Conservation (phyloP, 2,797 vertebrate species). For the Ptychadena robeensis region DNA sequence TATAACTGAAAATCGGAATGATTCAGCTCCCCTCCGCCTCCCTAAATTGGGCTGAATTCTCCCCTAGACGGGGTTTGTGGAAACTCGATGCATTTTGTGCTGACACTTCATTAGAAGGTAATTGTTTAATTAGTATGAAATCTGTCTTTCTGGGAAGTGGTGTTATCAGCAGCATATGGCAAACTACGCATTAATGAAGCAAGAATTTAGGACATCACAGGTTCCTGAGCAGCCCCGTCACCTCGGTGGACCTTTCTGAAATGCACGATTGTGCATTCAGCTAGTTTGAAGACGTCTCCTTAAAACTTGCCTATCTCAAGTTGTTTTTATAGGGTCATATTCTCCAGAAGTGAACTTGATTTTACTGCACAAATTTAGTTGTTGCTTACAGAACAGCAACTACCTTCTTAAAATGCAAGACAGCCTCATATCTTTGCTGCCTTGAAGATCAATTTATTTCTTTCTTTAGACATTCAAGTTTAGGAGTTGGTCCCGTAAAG, state of each 20-base stretch:
- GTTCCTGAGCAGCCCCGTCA: slow-evolving; percentile 33
- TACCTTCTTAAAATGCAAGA: background rate
- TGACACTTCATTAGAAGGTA: slow-evolving; percentile 61
- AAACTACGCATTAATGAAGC: slow-evolving; percentile 59
- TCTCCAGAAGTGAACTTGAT: background rate
- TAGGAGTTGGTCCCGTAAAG: background rate
- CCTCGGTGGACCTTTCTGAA: slow-evolving; percentile 44
- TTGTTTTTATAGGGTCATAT: slow-evolving; percentile 26
- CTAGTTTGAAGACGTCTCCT: slow-evolving; percentile 21
- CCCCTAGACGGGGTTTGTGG: slow-evolving; percentile 54
- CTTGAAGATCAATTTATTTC: background rate
- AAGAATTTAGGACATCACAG: slow-evolving; percentile 56
- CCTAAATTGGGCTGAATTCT: slow-evolving; percentile 58
- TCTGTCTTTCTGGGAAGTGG: slow-evolving; percentile 60
- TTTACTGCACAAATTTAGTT: background rate
- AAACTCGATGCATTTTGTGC: slow-evolving; percentile 53
- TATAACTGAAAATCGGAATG: slow-evolving; percentile 45
- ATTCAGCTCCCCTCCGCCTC: slow-evolving; percentile 51
- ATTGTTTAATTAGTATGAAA: slow-evolving; percentile 63
- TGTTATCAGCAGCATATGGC: slow-evolving; percentile 59
- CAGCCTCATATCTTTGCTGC: background rate
- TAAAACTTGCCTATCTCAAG: slow-evolving; percentile 21
- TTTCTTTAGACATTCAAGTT: background rate
- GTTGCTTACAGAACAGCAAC: background rate
- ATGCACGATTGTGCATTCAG: slow-evolving; percentile 33